phyloP scores from a whole-genome alignment of 1,140 invertebrate species.

The Drosophila sp. region DNA sequence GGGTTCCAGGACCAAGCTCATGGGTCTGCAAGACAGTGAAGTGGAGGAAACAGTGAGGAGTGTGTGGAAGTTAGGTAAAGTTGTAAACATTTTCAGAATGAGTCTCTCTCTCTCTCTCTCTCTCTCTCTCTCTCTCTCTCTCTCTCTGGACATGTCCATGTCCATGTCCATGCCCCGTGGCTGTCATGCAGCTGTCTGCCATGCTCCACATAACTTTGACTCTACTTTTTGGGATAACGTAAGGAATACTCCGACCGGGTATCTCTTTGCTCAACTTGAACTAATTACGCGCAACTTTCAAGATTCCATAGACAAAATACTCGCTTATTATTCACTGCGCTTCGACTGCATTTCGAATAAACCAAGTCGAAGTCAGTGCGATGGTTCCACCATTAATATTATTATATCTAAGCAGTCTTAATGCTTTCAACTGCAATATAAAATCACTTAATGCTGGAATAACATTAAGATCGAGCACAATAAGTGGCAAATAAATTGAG shows the following conservation, averaged over 20 bases:
- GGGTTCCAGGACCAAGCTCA: slow-evolving; percentile 89
- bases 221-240: slow-evolving; percentile 35
- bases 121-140: not conserved
- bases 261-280: slow-evolving; percentile 64
- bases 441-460: not conserved
- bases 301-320: slow-evolving; percentile 55
- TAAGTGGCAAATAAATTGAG: slow-evolving; percentile 11
- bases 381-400: slow-evolving; percentile 41
- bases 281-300: slow-evolving; percentile 69
- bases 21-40: slow-evolving; percentile 58
- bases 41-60: not conserved
- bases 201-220: slow-evolving; percentile 63
- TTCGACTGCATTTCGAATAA: slow-evolving; percentile 20
- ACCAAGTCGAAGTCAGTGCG: not conserved
- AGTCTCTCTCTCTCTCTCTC: not conserved
- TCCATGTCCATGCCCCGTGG: slow-evolving; percentile 15
- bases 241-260: slow-evolving; percentile 28
- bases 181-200: slow-evolving; percentile 41
- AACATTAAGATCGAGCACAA: slow-evolving; percentile 18
- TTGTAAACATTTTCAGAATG: slow-evolving; percentile 59
- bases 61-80: slow-evolving; percentile 25
- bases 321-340: slow-evolving; percentile 50
- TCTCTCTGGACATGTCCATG: not conserved
- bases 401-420: slow-evolving; percentile 31
- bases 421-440: slow-evolving; percentile 22